Base-by-base conservation (phyloP, 2,113 vertebrate genomes). In the Apistogramma diplotaenia region DNA sequence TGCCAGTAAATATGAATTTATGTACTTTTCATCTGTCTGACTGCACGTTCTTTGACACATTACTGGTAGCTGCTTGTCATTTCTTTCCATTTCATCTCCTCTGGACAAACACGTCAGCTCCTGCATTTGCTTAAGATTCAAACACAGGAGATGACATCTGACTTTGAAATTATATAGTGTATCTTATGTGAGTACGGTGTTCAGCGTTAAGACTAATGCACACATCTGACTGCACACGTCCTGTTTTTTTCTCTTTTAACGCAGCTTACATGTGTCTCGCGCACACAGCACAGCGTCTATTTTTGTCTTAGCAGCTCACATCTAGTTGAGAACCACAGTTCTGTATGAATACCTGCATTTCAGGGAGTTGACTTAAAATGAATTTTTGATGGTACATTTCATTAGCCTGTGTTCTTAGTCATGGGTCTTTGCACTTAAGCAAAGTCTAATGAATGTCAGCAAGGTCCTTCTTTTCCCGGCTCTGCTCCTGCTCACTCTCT, bases 41-140 rank as follows among this genome's bases (percentile, higher is more conserved):
- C 54, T 85, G 18, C 56, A 75, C 53, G 77, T 76, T 37, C 37
- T 67, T 62, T 67, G 15, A 76, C 78, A 35, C 31, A 13, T 55
- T 10, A 25, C 37, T 57, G 37, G 33, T 60, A 16, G 13, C 61
- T 33, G 43, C 29, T 31, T 56, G 27, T 51, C 11, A 60, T 78
- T 60, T 25, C 4, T 5, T 40, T 0, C 8, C 74, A 25, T 76
- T 80, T 65, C 51, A 55, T 55, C 21, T 82, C 46, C 65, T 70
- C 65, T 29, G 65, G 65, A 51, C 1, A 6, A 51, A 15, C 5
- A 23, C n/a, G 23, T 78, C 70, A 62, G 35, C 19, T 53, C 5
- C 57, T 43, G 5, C 33, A 67, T 29, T 72, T 76, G 16, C 61
- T n/a, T 70, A 31, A 59, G 78, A 60, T 81, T 60, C 16, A 65